Evolutionary conservation across 1,140 invertebrate genomes (phyloP).

Genomic region (Lanistes nyassanus): DNA sequence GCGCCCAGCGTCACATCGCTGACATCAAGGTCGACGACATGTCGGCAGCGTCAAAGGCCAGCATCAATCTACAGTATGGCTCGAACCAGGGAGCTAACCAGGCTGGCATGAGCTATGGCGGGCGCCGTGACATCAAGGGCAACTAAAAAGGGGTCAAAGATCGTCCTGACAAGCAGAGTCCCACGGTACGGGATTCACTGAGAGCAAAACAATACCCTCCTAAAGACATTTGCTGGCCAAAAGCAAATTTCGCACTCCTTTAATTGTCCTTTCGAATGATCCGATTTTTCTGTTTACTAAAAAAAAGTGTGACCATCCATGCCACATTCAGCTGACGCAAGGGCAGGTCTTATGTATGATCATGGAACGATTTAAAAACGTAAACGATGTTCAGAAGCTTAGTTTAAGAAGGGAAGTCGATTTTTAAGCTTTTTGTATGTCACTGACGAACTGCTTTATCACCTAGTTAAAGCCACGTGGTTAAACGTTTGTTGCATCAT

Average conservation of each 20-base stretch:
- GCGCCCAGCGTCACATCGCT: constrained; percentile 85
- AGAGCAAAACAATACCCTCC: background rate
- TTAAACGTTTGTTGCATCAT: no score
- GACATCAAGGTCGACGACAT: constrained; percentile 54
- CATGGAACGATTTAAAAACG: no score
- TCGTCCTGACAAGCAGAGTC: background rate
- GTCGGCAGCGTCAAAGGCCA: constrained; percentile 73
- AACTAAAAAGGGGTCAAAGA: constrained; percentile 11
- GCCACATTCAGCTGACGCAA: no score
- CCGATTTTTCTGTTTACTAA: background rate
- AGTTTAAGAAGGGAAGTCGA: no score
- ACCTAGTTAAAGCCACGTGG: no score
- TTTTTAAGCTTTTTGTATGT: no score
- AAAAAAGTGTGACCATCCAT: background rate
- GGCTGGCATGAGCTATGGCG: constrained; percentile 90
- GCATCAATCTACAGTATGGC: constrained; percentile 92
- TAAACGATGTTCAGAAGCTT: no score
- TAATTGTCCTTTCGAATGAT: constrained; percentile 2
- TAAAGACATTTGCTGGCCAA: no score
- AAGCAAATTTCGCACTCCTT: background rate
- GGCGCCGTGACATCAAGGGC: constrained; percentile 74
- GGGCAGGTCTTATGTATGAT: no score
- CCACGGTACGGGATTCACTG: background rate
- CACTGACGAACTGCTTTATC: no score
- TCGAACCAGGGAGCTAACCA: constrained; percentile 89